Percentiles rank a stretch among this genome's conserved stretches.
Conservation (phyloP, 2,888 invertebrate species). For the Cheiracanthium punctorium region DNA sequence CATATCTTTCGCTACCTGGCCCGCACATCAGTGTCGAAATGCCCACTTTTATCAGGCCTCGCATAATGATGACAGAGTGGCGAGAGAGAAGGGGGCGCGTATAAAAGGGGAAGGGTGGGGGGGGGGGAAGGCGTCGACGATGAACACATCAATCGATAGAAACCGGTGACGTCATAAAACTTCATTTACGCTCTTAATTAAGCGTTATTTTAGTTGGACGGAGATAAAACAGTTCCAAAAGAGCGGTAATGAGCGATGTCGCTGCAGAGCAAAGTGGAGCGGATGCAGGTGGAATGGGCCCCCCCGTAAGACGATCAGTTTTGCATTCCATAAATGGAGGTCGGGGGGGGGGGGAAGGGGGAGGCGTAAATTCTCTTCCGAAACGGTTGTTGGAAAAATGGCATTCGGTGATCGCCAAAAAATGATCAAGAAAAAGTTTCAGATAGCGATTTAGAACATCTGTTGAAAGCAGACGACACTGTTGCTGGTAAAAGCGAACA, state of each 20-base stretch:
- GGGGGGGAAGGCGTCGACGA: background rate
- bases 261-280: background rate
- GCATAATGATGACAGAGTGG: slow-evolving; percentile 8
- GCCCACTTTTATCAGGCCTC: background rate
- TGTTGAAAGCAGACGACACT: too few species aligned
- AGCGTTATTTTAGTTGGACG: slow-evolving; percentile 62
- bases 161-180: slow-evolving; percentile 64
- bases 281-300: background rate
- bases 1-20: background rate
- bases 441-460: too few species aligned
- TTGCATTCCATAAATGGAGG: background rate
- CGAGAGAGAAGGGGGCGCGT: background rate
- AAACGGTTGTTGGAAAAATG: too few species aligned
- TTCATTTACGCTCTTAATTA: slow-evolving; percentile 68
- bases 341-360: background rate
- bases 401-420: too few species aligned
- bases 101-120: background rate
- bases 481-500: too few species aligned
- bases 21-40: background rate
- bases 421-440: too few species aligned
- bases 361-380: background rate
- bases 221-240: slow-evolving; percentile 58
- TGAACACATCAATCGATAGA: slow-evolving; percentile 17
- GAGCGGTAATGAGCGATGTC: background rate
- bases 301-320: background rate